phyloP scores from a whole-genome alignment of 2,113 vertebrate genomes.

The Microcebus griseorufus region DNA sequence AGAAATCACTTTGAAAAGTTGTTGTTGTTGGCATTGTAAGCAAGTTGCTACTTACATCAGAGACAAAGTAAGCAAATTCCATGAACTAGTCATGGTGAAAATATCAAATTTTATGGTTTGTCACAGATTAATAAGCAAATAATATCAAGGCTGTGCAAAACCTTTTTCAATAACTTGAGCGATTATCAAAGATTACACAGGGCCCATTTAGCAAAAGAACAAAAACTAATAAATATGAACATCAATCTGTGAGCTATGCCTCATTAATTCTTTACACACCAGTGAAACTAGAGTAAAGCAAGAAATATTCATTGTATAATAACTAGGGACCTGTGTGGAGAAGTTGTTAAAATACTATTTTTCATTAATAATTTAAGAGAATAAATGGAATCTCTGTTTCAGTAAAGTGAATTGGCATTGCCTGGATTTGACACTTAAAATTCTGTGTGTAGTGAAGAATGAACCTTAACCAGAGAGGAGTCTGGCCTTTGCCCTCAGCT shows the following conservation, averaged over 20 bases:
- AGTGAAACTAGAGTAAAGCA: slow-evolving; percentile 63
- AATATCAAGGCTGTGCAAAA: slow-evolving; percentile 64
- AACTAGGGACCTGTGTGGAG: slow-evolving; percentile 46
- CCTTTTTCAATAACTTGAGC: slow-evolving; percentile 65
- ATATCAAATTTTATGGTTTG: slow-evolving; percentile 71
- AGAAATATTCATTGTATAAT: slow-evolving; percentile 60
- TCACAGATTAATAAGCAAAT: slow-evolving; percentile 77
- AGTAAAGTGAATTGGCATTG: neutral
- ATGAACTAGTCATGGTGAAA: slow-evolving; percentile 58
- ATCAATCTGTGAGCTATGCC: slow-evolving; percentile 70
- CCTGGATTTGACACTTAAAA: slow-evolving; percentile 7
- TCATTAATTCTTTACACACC: slow-evolving; percentile 79
- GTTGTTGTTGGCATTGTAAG: neutral
- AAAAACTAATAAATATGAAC: slow-evolving; percentile 72
- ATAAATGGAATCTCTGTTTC: slow-evolving; percentile 10
- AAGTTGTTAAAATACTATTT: slow-evolving; percentile 22
- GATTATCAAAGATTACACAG: slow-evolving; percentile 74
- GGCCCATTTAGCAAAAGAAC: slow-evolving; percentile 64
- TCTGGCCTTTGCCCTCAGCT: neutral
- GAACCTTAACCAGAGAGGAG: neutral
- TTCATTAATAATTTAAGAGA: slow-evolving; percentile 64
- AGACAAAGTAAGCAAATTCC: slow-evolving; percentile 70
- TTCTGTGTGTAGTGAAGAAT: neutral
- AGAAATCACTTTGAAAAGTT: neutral
- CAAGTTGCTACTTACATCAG: neutral